Conservation (phyloP, 2,888 invertebrate species). For the Hipparchia sbordonii region DNA sequence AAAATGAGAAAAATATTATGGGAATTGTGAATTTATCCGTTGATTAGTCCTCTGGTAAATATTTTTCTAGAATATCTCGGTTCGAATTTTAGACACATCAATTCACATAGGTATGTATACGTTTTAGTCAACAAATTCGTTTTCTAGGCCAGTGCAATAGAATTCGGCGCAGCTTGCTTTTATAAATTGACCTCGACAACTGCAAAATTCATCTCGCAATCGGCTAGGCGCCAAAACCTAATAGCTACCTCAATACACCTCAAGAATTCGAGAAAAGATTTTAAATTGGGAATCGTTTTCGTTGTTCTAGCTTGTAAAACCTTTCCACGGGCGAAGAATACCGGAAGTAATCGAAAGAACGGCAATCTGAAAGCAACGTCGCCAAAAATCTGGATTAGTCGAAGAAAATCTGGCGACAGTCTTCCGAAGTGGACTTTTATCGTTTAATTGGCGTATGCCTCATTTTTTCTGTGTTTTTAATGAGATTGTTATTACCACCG, state of each 20-base stretch:
- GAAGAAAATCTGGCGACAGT: neutral
- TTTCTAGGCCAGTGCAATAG: slow-evolving; percentile 62
- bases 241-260: slow-evolving; percentile 12
- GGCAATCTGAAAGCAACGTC: neutral
- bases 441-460: slow-evolving; percentile 26
- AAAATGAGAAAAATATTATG: neutral
- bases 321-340: neutral
- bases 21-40: too few species aligned
- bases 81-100: neutral
- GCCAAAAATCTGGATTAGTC: slow-evolving; percentile 6
- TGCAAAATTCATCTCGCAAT: slow-evolving; percentile 52
- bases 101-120: neutral
- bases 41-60: too few species aligned
- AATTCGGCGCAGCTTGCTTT: slow-evolving; percentile 50
- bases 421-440: slow-evolving; percentile 21
- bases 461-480: slow-evolving; percentile 31
- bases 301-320: slow-evolving; percentile 32
- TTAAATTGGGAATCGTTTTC: slow-evolving; percentile 12
- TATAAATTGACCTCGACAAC: slow-evolving; percentile 53
- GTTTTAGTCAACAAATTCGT: slow-evolving; percentile 48
- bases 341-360: neutral
- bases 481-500: slow-evolving; percentile 31
- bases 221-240: slow-evolving; percentile 58
- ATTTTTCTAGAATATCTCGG: neutral
- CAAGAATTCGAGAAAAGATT: slow-evolving; percentile 6